These are phyloP conservation scores for Alloscopus bannaensis DNA, from an alignment of 2,888 invertebrate species.

Conservation along the genomic window DNA sequence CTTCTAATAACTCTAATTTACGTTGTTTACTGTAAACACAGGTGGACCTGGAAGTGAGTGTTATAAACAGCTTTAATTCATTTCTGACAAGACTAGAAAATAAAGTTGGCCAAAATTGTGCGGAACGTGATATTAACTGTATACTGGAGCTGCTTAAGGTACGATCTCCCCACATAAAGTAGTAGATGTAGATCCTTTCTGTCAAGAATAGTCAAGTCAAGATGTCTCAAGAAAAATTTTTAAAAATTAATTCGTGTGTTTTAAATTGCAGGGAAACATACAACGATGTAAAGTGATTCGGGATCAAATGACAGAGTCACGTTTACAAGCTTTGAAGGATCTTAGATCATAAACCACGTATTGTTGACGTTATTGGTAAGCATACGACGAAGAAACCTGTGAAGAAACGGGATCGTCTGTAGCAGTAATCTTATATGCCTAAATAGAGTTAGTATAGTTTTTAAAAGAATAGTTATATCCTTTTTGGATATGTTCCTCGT, in stretches of 20 bases:
- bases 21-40: no score
- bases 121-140: constrained; percentile 73
- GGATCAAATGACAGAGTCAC: constrained; percentile 93
- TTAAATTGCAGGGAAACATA: constrained; percentile 93
- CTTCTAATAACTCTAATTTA: no score
- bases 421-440: constrained; percentile 58
- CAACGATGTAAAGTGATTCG: constrained; percentile 95
- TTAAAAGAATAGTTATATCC: constrained; percentile 21
- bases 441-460: constrained; percentile 44
- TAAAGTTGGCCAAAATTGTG: constrained; percentile 69
- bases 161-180: constrained; percentile 14
- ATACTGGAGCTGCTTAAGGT: constrained; percentile 73
- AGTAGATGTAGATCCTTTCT: no score
- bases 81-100: constrained; percentile 67
- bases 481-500: constrained; percentile 40
- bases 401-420: constrained; percentile 86
- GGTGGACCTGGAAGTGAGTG: constrained; percentile 70
- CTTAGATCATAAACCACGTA: constrained; percentile 92
- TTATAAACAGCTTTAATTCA: constrained; percentile 68
- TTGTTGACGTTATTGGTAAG: constrained; percentile 91
- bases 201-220: no score
- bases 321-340: constrained; percentile 91
- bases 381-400: constrained; percentile 94
- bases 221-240: no score
- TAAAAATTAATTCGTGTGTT: no score